Percentiles rank a stretch among this genome's conserved stretches.
phyloP scores from a whole-genome alignment of 2,888 invertebrate species.

The Pycnomerus fuliginosus region DNA sequence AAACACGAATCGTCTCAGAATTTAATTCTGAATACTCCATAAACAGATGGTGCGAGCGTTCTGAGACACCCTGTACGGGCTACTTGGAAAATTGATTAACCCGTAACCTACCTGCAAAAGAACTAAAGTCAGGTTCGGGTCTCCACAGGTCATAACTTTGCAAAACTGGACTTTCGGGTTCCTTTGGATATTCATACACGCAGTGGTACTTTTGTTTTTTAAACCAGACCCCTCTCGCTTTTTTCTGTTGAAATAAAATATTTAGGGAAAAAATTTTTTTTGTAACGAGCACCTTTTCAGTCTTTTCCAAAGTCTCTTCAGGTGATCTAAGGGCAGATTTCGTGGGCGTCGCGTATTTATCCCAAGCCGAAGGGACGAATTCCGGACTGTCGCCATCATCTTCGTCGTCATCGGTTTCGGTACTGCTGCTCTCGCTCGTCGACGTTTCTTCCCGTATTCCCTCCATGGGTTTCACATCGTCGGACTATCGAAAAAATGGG shows the following conservation, averaged over 20 bases:
- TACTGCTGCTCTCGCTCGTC: slow-evolving; percentile 40
- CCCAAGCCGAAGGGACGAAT: slow-evolving; percentile 81
- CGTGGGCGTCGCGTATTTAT: slow-evolving; percentile 73
- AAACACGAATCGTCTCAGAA: too few species aligned
- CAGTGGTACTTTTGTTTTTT: slow-evolving; percentile 82
- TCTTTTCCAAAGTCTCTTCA: slow-evolving; percentile 53
- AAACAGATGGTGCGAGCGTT: too few species aligned
- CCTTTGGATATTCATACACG: slow-evolving; percentile 81
- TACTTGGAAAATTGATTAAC: too few species aligned
- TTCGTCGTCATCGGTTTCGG: slow-evolving; percentile 53
- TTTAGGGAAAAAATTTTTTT: slow-evolving; percentile 1
- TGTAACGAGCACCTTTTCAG: slow-evolving; percentile 28
- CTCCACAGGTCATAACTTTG: slow-evolving; percentile 50
- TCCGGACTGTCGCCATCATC: slow-evolving; percentile 67
- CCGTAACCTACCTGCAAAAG: slow-evolving; percentile 55
- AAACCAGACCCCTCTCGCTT: slow-evolving; percentile 65
- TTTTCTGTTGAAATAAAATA: slow-evolving; percentile 35
- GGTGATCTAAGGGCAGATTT: slow-evolving; percentile 70
- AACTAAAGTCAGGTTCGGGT: slow-evolving; percentile 37
- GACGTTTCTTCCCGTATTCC: slow-evolving; percentile 43
- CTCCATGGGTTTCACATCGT: slow-evolving; percentile 41
- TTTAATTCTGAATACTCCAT: too few species aligned
- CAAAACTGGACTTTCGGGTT: slow-evolving; percentile 56
- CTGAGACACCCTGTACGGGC: too few species aligned
- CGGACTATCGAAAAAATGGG: slow-evolving; percentile 29